Base-by-base conservation (phyloP, 2,888 invertebrate species). In the Synergus umbraculus region DNA sequence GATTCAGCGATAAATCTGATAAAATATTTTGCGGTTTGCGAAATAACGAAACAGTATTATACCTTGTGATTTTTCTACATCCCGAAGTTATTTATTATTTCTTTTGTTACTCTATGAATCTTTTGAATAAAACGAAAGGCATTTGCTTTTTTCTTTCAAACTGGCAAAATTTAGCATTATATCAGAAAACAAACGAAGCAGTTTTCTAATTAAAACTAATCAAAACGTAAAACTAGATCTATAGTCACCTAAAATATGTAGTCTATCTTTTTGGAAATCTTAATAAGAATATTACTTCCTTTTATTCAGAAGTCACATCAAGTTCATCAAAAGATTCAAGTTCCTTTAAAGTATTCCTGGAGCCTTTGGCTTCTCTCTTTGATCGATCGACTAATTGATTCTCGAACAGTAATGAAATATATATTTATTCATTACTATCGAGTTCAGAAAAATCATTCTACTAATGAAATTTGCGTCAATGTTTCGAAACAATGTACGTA, bases 11-110 rank as follows among this genome's bases (percentile, higher is more conserved):
- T 73, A 37, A 37, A 54, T 54, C 73, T 29, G 4, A 58, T 8
- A 29, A 54, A 41, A 73, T 73, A 73, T 73, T 73, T 73, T 73
- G 54, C 54, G n/a, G n/a, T 73, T 73, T n/a, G 73, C 73, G 37
- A 73, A 73, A 54, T 54, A 73, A 73, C 73, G 54, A 81, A 84
- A 66, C 84, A 84, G 84, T 84, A 84, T 84, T 84, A 84, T 84
- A 83, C 78, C 79, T 82, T 84, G 84, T 84, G 84, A 84, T 84
- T 84, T 83, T 83, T 73, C 29, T 73, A 73, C 54, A 58, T 10
- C 49, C 54, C 49, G n/a, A 73, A 49, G 10, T 37, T 73, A n/a
- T 73, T 54, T 15, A 69, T 29, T 15, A 69, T 15, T 54, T 73
- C 15, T 4, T 58, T 58, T 2, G 5, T 29, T 63, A 12, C 29